A percentile compares a stretch with the other conserved stretches of the same genome.
phyloP scores from a whole-genome alignment of 64 coral and sea anemone species.

The Dendronephthya gigantea region DNA sequence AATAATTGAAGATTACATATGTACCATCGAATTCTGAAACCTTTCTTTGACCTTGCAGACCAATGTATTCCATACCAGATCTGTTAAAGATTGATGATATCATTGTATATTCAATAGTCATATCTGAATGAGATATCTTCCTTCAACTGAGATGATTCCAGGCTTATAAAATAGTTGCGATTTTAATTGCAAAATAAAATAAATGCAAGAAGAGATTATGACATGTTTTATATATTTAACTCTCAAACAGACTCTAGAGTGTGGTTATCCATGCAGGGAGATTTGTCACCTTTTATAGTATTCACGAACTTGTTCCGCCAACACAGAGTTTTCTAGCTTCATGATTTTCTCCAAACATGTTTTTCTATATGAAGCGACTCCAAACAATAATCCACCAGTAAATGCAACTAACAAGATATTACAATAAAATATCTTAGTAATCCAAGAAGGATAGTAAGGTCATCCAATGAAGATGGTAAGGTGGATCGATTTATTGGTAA shows the following conservation, averaged over 20 bases:
- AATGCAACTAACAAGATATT: neutral
- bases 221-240: no score
- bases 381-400: slow-evolving; percentile 18
- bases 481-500: no score
- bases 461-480: no score
- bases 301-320: slow-evolving; percentile 51
- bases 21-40: neutral
- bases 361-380: slow-evolving; percentile 44
- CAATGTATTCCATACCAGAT: neutral
- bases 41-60: neutral
- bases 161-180: no score
- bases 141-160: no score
- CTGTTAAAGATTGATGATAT: neutral
- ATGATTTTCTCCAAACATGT: slow-evolving; percentile 51
- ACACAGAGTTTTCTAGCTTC: slow-evolving; percentile 40
- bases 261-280: neutral
- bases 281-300: slow-evolving; percentile 39
- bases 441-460: no score
- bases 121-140: no score
- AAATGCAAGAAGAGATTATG: no score
- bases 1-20: neutral
- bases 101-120: no score
- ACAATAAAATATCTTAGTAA: no score
- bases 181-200: no score
- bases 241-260: no score